Conservation (phyloP, 2,113 vertebrate genomes). For the Accipiter virgatus region DNA sequence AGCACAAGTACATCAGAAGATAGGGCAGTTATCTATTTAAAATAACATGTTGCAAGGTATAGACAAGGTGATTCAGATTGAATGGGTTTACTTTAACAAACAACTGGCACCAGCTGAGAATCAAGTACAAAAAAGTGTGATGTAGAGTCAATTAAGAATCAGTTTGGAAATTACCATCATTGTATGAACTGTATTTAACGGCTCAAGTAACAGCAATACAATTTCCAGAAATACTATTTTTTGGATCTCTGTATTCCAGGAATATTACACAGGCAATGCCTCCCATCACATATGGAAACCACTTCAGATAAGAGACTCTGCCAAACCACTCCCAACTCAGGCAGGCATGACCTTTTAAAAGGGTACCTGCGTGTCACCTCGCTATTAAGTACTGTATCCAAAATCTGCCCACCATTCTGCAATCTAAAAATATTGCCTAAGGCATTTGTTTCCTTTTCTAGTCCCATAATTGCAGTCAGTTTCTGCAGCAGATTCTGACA, state of each 20-base stretch:
- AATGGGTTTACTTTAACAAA: not conserved
- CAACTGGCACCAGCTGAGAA: not conserved
- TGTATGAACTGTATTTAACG: not conserved
- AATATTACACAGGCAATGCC: not conserved
- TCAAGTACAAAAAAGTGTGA: not conserved
- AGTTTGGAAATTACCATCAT: not conserved
- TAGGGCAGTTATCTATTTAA: not conserved
- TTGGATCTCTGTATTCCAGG: not conserved
- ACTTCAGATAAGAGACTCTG: not conserved
- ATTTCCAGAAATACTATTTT: not conserved
- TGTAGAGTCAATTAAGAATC: not conserved
- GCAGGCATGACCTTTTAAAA: not conserved
- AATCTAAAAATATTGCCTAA: not conserved
- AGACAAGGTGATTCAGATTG: not conserved
- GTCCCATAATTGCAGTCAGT: conserved; percentile 8
- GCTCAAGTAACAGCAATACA: not conserved
- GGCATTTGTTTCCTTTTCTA: not conserved
- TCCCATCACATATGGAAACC: not conserved
- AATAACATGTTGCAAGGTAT: not conserved
- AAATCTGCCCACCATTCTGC: not conserved
- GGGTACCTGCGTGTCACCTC: not conserved
- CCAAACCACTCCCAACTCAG: not conserved
- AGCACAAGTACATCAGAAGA: not conserved
- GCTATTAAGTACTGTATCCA: not conserved
- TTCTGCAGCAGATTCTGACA: not conserved